These are phyloP conservation scores for Drosophila fuyamai DNA, from an alignment of 1,140 invertebrate species.

Conservation along the genomic window DNA sequence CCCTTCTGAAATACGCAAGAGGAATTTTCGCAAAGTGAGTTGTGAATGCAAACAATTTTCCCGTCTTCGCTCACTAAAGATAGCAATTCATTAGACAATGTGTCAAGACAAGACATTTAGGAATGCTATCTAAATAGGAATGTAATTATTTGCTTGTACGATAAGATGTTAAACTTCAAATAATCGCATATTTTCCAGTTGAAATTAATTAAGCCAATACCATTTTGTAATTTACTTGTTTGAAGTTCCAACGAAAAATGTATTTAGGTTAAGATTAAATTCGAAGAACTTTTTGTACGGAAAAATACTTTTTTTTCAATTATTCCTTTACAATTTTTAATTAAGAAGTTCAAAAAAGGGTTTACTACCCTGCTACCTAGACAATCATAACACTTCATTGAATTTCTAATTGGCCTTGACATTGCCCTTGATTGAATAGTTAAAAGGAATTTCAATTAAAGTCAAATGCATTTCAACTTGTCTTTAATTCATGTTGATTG, in stretches of 20 bases:
- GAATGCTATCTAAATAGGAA: slow-evolving; percentile 40
- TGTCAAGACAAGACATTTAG: slow-evolving; percentile 12
- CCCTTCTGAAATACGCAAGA: slow-evolving; percentile 4
- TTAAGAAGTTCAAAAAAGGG: no score
- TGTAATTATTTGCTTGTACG: slow-evolving; percentile 26
- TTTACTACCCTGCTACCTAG: neutral
- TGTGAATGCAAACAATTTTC: slow-evolving; percentile 13
- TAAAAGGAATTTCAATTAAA: slow-evolving; percentile 34
- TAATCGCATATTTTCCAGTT: slow-evolving; percentile 12
- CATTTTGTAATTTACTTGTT: slow-evolving; percentile 7
- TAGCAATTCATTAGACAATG: slow-evolving; percentile 35
- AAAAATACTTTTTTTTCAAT: no score
- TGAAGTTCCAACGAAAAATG: slow-evolving; percentile 8
- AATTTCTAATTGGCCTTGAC: slow-evolving; percentile 9
- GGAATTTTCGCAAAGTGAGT: slow-evolving; percentile 12
- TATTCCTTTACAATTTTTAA: no score
- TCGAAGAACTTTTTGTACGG: no score
- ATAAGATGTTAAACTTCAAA: slow-evolving; percentile 14
- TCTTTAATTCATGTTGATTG: slow-evolving; percentile 51
- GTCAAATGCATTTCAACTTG: slow-evolving; percentile 32
- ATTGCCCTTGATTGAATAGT: slow-evolving; percentile 25
- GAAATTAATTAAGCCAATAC: slow-evolving; percentile 10
- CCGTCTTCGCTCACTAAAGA: neutral
- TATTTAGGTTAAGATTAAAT: neutral
- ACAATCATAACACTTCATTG: neutral